A percentile compares a stretch with the other conserved stretches of the same genome.
phyloP scores from a whole-genome alignment of 2,888 invertebrate species.

The Tigriopus californicus region DNA sequence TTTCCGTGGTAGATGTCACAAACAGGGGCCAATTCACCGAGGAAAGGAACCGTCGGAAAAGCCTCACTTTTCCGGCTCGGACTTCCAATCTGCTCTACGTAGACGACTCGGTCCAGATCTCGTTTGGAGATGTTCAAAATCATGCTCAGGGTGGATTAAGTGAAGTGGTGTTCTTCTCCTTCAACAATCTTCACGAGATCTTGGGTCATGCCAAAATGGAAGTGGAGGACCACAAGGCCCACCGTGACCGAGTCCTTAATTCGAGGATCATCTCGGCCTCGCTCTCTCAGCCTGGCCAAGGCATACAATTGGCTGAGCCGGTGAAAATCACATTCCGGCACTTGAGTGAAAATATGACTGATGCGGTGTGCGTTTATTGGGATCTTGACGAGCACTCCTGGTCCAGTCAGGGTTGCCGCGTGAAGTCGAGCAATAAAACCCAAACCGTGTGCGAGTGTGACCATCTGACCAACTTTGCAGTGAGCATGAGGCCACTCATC shows the following conservation, averaged over 20 bases:
- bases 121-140: not conserved
- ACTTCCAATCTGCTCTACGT: constrained; percentile 58
- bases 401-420: constrained; percentile 72
- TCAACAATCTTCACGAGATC: constrained; percentile 67
- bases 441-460: constrained; percentile 20
- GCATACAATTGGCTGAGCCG: constrained; percentile 64
- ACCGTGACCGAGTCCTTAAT: constrained; percentile 34
- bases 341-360: constrained; percentile 48
- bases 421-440: constrained; percentile 50
- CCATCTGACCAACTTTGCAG: constrained; percentile 21
- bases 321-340: constrained; percentile 64
- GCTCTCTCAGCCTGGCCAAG: constrained; percentile 56
- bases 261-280: constrained; percentile 78
- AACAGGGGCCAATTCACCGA: too few relatives aligned
- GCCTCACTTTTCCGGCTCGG: constrained; percentile 29
- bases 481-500: constrained; percentile 19
- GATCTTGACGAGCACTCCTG: constrained; percentile 57
- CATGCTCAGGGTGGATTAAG: constrained; percentile 33
- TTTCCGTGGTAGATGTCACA: constrained; percentile 44
- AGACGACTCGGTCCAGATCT: constrained; percentile 36
- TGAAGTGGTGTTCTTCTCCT: constrained; percentile 75
- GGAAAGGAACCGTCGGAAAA: constrained; percentile 31
- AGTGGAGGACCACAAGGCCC: not conserved
- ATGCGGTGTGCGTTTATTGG: constrained; percentile 82
- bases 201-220: constrained; percentile 26